Evolutionary conservation across 2,888 invertebrate genomes (phyloP), one percentile per base, ranked within the genome.

Genomic region (Loripinus fragilis): DNA sequence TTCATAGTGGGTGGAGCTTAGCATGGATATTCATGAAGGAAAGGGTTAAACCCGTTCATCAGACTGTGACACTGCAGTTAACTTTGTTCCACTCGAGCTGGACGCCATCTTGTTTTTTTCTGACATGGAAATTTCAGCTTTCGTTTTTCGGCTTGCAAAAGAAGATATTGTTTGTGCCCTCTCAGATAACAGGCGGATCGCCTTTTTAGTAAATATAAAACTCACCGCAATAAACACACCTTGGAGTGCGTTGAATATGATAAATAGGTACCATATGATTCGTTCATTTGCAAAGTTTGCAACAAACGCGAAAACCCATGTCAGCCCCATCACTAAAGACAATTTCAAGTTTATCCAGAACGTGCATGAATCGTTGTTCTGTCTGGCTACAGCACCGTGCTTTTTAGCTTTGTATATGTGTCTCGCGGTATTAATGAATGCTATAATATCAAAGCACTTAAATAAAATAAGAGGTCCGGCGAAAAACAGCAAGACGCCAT

Each of bases 221-320:
- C 89, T 85, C 23, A 91, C 73, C 41, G 86, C 90, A 69, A 96
- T 95, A 83, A 95, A 94, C 78, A 96, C 94, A 52, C 96, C 96
- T 94, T 96, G 94, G 74, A 93, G 87, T 2, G 93, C 92, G 85
- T 94, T 94, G 74, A 94, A 87, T 15, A 94, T 78, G 2, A 94
- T 94, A 88, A 94, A 94, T 2, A 93, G 88, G 84, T 94, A 94
- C 94, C 94, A 94, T 33, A 94, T 87, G 0, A 87, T 89, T 17
- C 87, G 78, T 30, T 91, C 80, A 5, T 91, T 87, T 0, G 90
- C 80, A 7, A 94, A 85, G 1, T 90, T 91, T 0, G 94, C 94
- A 2, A 94, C 66, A 82, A 94, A 93, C 0, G 94, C 94, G 20
- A 94, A 91, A 5, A 93, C 92, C 83, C 95, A 94, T 1, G 95